Conservation (phyloP, 2,888 invertebrate species). For the Nomada fabriciana region DNA sequence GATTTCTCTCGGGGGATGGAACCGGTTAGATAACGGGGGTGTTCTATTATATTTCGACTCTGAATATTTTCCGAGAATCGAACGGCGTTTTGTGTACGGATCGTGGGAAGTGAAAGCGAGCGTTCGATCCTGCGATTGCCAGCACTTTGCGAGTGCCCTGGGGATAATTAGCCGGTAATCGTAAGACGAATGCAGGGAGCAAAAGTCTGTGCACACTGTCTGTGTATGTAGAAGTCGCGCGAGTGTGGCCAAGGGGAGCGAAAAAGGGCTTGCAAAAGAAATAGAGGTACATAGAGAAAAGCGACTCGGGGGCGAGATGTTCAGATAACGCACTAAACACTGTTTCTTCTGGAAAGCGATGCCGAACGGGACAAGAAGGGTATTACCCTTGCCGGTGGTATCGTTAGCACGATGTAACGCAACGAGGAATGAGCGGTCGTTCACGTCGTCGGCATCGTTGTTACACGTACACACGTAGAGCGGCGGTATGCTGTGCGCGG, state of each 20-base stretch:
- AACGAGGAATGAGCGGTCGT: constrained; percentile 61
- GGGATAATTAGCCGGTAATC: neutral
- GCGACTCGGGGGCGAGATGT: constrained; percentile 28
- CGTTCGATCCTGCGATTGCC: constrained; percentile 1
- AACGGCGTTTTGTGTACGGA: neutral
- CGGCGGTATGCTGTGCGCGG: constrained; percentile 24
- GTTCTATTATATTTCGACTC: neutral
- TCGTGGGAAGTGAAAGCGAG: neutral
- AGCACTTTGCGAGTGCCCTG: too few relatives aligned
- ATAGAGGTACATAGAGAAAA: neutral
- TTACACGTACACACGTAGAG: neutral
- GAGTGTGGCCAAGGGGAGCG: neutral
- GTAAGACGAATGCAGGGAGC: too few relatives aligned
- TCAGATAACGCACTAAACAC: constrained; percentile 58
- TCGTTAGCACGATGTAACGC: constrained; percentile 63
- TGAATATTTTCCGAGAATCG: neutral
- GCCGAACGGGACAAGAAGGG: constrained; percentile 38
- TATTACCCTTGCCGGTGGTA: constrained; percentile 59
- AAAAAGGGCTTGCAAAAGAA: neutral
- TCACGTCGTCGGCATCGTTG: constrained; percentile 60
- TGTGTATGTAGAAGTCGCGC: too few relatives aligned
- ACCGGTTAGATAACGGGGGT: too few relatives aligned
- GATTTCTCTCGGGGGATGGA: too few relatives aligned
- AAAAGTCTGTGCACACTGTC: too few relatives aligned
- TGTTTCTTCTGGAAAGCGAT: constrained; percentile 51